Conservation (phyloP, 2,888 invertebrate species). For the Tineola bisselliella region DNA sequence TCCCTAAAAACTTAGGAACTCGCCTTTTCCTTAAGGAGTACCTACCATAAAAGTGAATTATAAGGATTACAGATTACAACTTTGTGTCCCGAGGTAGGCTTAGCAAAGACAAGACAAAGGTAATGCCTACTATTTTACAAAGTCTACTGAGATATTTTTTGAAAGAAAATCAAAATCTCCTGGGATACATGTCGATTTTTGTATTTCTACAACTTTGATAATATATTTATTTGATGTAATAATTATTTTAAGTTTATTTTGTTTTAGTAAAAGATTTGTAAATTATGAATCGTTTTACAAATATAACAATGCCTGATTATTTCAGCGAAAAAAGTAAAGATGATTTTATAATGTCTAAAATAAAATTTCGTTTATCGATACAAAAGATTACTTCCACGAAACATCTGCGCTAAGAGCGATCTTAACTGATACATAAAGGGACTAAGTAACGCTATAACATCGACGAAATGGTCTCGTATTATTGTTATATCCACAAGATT, state of each 20-base stretch:
- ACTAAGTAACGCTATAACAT: neutral
- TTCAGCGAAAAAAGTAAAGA: too few species aligned
- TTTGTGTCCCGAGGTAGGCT: neutral
- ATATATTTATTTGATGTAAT: too few species aligned
- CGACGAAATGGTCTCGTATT: neutral
- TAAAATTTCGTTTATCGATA: neutral
- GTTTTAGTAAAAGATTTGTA: too few species aligned
- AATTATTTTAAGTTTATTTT: too few species aligned
- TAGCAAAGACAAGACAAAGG: neutral
- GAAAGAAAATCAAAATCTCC: neutral
- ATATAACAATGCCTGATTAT: too few species aligned
- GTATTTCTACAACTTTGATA: too few species aligned
- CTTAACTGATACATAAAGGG: neutral
- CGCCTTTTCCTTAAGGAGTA: neutral
- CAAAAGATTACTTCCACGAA: neutral
- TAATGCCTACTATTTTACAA: neutral
- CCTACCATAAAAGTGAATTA: neutral
- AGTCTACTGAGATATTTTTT: neutral
- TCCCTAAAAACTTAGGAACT: constrained; percentile 5
- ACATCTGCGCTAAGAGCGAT: neutral
- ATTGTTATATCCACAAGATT: neutral
- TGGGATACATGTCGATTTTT: too few species aligned
- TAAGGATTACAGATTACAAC: neutral
- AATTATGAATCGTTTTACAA: too few species aligned
- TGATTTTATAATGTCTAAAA: too few species aligned